A percentile compares a stretch with the other conserved stretches of the same genome.
These are phyloP conservation scores for Egretta garzetta DNA, from an alignment of 2,113 vertebrate species.

Conservation along the genomic window DNA sequence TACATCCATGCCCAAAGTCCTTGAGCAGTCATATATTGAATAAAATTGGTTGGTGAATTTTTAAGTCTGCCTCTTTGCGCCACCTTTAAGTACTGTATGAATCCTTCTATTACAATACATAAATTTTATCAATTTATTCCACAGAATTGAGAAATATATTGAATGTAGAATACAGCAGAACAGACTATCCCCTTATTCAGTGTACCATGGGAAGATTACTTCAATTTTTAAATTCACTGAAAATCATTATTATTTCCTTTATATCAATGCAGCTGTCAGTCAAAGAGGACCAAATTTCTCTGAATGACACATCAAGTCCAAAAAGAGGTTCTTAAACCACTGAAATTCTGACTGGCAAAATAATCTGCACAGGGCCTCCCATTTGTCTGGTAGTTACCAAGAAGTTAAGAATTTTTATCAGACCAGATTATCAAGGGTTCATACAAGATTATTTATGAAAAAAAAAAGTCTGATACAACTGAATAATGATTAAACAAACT, in stretches of 20 bases:
- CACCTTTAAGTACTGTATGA: neutral
- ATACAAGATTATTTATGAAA: neutral
- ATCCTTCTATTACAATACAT: neutral
- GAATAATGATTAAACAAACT: neutral
- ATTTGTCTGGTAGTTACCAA: neutral
- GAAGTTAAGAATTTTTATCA: neutral
- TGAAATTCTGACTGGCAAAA: neutral
- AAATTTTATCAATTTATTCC: conserved; percentile 9
- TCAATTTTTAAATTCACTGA: neutral
- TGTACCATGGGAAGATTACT: neutral
- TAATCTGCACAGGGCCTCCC: neutral
- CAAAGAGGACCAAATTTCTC: neutral
- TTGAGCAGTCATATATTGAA: neutral
- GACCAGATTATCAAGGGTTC: neutral
- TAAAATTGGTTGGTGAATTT: conserved; percentile 14
- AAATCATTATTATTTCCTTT: neutral
- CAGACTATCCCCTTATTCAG: neutral
- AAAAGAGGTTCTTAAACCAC: neutral
- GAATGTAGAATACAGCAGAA: neutral
- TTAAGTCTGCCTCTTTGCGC: neutral
- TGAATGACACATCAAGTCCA: neutral
- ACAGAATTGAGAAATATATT: conserved; percentile 6
- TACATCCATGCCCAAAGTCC: neutral
- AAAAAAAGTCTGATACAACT: neutral
- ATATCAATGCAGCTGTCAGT: neutral